Evolutionary conservation across 2,113 vertebrate genomes (phyloP).

Genomic region (Aegithalos caudatus): DNA sequence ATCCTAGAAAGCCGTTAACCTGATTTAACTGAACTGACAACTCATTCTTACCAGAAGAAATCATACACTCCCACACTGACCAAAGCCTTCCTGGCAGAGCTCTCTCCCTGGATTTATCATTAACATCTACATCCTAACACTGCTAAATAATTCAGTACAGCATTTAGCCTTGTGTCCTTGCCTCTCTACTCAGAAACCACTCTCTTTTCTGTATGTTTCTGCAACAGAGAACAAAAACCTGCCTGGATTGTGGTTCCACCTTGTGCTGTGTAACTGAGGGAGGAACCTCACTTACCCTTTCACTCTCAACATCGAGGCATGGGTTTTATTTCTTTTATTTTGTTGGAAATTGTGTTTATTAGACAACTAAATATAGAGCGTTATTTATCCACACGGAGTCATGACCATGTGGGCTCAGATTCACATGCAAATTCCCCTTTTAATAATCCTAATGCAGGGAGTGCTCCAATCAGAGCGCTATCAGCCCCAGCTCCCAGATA

Average conservation of each 20-base stretch:
- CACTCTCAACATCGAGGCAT: neutral
- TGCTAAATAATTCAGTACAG: slow-evolving; percentile 79
- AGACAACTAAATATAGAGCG: slow-evolving; percentile 34
- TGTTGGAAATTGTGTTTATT: slow-evolving; percentile 23
- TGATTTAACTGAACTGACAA: neutral
- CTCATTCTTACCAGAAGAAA: neutral
- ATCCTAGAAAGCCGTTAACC: neutral
- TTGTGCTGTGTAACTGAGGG: neutral
- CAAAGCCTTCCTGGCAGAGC: slow-evolving; percentile 67
- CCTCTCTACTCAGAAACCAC: slow-evolving; percentile 50
- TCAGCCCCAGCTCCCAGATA: slow-evolving; percentile 41
- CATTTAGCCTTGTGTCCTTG: slow-evolving; percentile 68
- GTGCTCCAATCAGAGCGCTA: slow-evolving; percentile 48
- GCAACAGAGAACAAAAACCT: slow-evolving; percentile 29
- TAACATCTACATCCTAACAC: slow-evolving; percentile 70
- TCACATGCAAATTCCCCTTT: slow-evolving; percentile 62
- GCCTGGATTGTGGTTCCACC: neutral
- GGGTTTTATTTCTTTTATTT: neutral
- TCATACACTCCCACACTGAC: neutral
- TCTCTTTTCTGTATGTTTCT: slow-evolving; percentile 6
- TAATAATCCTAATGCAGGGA: slow-evolving; percentile 66
- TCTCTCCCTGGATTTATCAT: slow-evolving; percentile 70
- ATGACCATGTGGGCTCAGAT: slow-evolving; percentile 47
- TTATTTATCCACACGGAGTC: slow-evolving; percentile 43
- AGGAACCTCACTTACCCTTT: neutral